Base-by-base conservation (phyloP, 2,797 vertebrate genomes). In the Amblyraja radiata region DNA sequence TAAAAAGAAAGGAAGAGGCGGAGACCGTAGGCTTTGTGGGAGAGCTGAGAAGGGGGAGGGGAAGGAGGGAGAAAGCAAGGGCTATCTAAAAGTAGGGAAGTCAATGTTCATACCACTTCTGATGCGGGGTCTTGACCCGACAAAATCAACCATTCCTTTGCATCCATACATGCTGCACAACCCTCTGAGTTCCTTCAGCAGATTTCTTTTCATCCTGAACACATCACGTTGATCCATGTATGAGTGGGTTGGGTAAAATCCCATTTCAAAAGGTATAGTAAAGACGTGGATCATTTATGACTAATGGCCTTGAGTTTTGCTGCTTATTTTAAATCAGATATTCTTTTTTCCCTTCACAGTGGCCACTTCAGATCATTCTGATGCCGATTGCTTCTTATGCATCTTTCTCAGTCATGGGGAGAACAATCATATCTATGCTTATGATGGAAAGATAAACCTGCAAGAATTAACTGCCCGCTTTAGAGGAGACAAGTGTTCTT, bases 401-500 rank as follows among this genome's bases (percentile, higher is more conserved):
- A 94, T 97, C 86, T 98, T 99, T 96, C 95, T 99, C 96, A 99
- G 98, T 94, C 99, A 99, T 0, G 98, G 99, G 0, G 97, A 98
- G 94, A 94, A 97, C 0, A 97, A 97, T 65, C 96, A 98, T 0
- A 77, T 99, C 93, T 99, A 96, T 7, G 96, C 98, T 0, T 84
- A 95, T 0, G 97, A 99, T 25, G 96, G 32, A 32, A 96, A 96
- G 95, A 97, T 99, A 92, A 95, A 95, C 93, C 97, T 99, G 94
- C 95, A 97, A 93, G 94, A 95, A 0, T 91, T 99, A 93, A 97
- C 97, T 0, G 94, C 95, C 83, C 94, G 97, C 95, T 99, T 99
- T 95, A 98, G 96, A 95, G 99, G 99, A 94, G 96, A 98, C 95
- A 96, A 96, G 63, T 99, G 99, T 94, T 95, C 0, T 78, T 98